Conservation (phyloP, 1,140 invertebrate genomes). For the Pachyrhynchus sulphureomaculatus region DNA sequence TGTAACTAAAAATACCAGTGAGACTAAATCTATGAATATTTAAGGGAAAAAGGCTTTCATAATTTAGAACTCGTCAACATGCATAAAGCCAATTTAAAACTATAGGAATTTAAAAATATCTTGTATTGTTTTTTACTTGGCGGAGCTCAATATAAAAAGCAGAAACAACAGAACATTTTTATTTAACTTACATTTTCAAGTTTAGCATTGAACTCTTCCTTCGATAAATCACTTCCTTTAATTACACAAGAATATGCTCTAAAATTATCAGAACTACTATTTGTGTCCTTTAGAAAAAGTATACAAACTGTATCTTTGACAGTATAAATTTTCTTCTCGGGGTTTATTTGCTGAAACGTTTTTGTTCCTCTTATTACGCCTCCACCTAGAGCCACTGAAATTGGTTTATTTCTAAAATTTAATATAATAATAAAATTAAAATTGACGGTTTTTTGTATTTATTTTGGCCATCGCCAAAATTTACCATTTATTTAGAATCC, state of each 20-base stretch:
- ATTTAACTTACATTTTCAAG: constrained; percentile 27
- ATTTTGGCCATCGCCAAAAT: neutral
- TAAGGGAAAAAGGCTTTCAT: no score
- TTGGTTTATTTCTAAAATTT: constrained; percentile 28
- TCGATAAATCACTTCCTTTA: constrained; percentile 28
- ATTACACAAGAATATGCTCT: constrained; percentile 39
- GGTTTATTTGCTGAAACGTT: constrained; percentile 24
- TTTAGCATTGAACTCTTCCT: constrained; percentile 35
- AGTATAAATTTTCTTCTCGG: constrained; percentile 9
- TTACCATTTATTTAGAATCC: no score
- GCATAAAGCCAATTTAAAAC: no score
- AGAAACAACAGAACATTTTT: no score
- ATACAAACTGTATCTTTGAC: constrained; percentile 33
- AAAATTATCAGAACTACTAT: constrained; percentile 26
- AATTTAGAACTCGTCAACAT: no score
- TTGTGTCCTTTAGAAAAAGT: constrained; percentile 32
- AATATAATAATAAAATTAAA: constrained; percentile 1
- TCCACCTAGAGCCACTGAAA: constrained; percentile 35
- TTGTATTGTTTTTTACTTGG: no score
- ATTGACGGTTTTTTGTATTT: neutral
- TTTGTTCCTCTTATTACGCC: constrained; percentile 35
- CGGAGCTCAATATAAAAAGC: no score
- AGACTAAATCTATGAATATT: no score
- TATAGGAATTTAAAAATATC: no score
- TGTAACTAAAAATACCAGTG: no score